Conservation (phyloP, 2,113 vertebrate species). For the Elanoides forficatus region DNA sequence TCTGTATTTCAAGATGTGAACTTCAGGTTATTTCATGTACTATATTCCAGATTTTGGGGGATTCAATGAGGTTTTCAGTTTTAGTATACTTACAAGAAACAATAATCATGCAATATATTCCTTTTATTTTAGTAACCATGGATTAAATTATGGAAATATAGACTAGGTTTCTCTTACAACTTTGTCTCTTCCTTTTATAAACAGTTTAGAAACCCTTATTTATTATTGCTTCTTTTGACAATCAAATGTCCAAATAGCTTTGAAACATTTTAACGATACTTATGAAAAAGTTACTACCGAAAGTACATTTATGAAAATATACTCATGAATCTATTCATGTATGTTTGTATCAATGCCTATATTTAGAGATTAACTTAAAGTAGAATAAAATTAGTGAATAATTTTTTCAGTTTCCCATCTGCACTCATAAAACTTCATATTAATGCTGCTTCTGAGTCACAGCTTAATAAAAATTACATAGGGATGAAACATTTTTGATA, state of each 20-base stretch:
- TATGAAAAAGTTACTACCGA: not conserved
- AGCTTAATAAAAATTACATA: not conserved
- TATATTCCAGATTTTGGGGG: not conserved
- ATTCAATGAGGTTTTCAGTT: not conserved
- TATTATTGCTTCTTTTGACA: not conserved
- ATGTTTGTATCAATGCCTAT: not conserved
- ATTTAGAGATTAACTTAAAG: not conserved
- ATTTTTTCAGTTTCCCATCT: not conserved
- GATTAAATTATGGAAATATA: not conserved
- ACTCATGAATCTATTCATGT: rapidly evolving
- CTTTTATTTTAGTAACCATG: not conserved
- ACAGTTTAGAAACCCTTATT: not conserved
- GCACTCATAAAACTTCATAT: not conserved
- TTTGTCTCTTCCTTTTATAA: not conserved
- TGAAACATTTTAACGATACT: not conserved
- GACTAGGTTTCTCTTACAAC: not conserved
- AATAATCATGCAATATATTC: not conserved
- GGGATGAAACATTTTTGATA: not conserved
- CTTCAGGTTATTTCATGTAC: not conserved
- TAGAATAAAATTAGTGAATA: not conserved
- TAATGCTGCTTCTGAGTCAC: not conserved
- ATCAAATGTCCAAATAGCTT: not conserved
- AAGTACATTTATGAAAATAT: not conserved
- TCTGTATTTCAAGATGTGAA: not conserved
- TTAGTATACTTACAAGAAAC: not conserved